phyloP scores from a whole-genome alignment of 1,140 invertebrate species.

The Solenopsis fugax region DNA sequence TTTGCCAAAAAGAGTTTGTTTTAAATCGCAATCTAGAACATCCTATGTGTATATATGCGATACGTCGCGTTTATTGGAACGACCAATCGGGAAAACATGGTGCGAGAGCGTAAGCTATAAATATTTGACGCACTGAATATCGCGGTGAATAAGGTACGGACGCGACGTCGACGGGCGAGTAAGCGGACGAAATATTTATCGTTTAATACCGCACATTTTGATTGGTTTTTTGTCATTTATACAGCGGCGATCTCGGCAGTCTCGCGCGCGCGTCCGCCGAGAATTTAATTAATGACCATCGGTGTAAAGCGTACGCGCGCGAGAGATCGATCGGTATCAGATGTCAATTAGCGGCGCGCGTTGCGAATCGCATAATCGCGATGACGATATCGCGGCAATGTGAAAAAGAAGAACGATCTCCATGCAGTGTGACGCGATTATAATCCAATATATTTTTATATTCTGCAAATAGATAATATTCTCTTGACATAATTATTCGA shows the following conservation, averaged over 20 bases:
- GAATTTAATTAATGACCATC: slow-evolving; percentile 62
- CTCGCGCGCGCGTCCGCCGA: slow-evolving; percentile 14
- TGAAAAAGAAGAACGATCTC: slow-evolving; percentile 28
- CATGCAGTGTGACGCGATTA: background rate
- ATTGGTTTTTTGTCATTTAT: slow-evolving; percentile 60
- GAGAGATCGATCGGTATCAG: slow-evolving; percentile 57
- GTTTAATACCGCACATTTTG: slow-evolving; percentile 59
- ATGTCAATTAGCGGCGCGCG: slow-evolving; percentile 62
- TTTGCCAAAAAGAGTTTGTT: background rate
- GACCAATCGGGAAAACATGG: background rate
- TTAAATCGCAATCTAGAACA: background rate
- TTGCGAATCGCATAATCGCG: slow-evolving; percentile 54
- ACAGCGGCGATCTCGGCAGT: slow-evolving; percentile 40
- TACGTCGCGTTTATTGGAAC: slow-evolving; percentile 3
- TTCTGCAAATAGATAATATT: background rate
- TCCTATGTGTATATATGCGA: background rate
- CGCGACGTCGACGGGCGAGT: slow-evolving; percentile 30
- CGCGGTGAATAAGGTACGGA: slow-evolving; percentile 28
- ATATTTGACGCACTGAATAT: slow-evolving; percentile 44
- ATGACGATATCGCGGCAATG: slow-evolving; percentile 5
- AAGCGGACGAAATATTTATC: slow-evolving; percentile 49
- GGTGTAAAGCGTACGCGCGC: slow-evolving; percentile 44
- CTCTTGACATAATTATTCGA: background rate
- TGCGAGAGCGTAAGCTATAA: slow-evolving; percentile 4
- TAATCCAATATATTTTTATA: background rate